These are phyloP conservation scores for Theocolax elegans DNA, from an alignment of 1,140 invertebrate genomes.

Conservation along the genomic window DNA sequence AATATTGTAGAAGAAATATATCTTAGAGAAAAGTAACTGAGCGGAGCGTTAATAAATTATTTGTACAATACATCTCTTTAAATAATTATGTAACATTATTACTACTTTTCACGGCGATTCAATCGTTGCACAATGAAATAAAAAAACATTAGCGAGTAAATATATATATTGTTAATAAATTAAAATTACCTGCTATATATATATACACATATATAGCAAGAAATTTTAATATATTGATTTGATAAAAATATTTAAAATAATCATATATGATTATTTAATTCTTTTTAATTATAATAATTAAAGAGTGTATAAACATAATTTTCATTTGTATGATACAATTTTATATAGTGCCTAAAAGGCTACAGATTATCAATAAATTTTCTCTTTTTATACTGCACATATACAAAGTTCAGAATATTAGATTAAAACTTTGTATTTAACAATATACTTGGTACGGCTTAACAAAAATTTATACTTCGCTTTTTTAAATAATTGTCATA, in stretches of 20 bases:
- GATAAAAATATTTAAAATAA: too few relatives aligned
- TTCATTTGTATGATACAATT: background rate
- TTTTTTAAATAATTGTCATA: background rate
- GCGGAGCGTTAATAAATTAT: slow-evolving; percentile 9
- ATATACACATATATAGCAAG: too few relatives aligned
- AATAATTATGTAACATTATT: background rate
- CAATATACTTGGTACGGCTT: slow-evolving; percentile 21
- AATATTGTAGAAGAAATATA: slow-evolving; percentile 1
- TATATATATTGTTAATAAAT: too few relatives aligned
- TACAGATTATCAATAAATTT: slow-evolving; percentile 1
- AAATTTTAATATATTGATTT: too few relatives aligned
- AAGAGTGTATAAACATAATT: background rate
- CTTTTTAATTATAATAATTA: background rate
- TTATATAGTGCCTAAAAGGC: slow-evolving; percentile 18
- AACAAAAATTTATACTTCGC: slow-evolving; percentile 39
- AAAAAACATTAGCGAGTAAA: too few relatives aligned
- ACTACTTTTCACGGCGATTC: too few relatives aligned
- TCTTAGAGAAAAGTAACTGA: slow-evolving; percentile 14
- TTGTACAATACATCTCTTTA: slow-evolving; percentile 32
- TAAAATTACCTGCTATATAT: too few relatives aligned
- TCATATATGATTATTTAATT: too few relatives aligned
- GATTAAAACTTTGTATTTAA: slow-evolving; percentile 12
- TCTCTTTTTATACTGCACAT: background rate
- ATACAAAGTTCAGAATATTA: background rate
- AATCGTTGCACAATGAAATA: too few relatives aligned